Evolutionary conservation across 2,888 invertebrate genomes (phyloP).

Genomic region (Acronicta leporina): DNA sequence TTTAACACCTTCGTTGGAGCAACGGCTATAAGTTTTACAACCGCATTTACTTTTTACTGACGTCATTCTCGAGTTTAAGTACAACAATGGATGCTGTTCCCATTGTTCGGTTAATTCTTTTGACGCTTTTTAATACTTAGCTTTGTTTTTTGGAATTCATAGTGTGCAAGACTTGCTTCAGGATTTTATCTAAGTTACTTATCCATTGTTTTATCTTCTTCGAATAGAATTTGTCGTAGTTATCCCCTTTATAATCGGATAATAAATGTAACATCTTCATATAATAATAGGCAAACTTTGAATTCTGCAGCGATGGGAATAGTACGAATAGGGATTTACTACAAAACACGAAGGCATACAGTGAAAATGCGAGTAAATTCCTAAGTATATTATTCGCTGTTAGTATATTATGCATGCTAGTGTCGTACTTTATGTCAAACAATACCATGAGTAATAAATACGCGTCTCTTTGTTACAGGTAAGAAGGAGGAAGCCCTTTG

Average conservation of each 20-base stretch:
- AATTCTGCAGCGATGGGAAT: no score
- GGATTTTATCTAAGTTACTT: conserved; percentile 18
- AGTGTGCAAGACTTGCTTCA: background rate
- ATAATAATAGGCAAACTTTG: background rate
- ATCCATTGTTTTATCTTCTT: conserved; percentile 12
- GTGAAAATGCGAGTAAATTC: conserved; percentile 27
- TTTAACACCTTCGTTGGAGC: conserved; percentile 48
- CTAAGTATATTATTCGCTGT: conserved; percentile 44
- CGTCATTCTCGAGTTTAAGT: conserved; percentile 40
- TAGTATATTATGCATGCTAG: conserved; percentile 52
- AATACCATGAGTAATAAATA: conserved; percentile 65
- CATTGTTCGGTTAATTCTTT: conserved; percentile 41
- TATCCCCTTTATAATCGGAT: conserved; percentile 1
- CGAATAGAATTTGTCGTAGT: background rate
- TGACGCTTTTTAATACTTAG: conserved; percentile 18
- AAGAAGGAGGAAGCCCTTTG: conserved; percentile 72
- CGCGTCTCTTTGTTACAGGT: conserved; percentile 79
- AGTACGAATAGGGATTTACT: no score
- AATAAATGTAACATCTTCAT: background rate
- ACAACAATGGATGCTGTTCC: conserved; percentile 41
- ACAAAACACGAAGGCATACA: conserved; percentile 3
- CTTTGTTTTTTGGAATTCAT: conserved; percentile 16
- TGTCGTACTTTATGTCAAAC: conserved; percentile 50
- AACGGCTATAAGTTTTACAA: conserved; percentile 44
- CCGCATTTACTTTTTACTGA: conserved; percentile 46